Evolutionary conservation across 2,113 vertebrate genomes (phyloP).

Genomic region (Chloebia gouldiae): DNA sequence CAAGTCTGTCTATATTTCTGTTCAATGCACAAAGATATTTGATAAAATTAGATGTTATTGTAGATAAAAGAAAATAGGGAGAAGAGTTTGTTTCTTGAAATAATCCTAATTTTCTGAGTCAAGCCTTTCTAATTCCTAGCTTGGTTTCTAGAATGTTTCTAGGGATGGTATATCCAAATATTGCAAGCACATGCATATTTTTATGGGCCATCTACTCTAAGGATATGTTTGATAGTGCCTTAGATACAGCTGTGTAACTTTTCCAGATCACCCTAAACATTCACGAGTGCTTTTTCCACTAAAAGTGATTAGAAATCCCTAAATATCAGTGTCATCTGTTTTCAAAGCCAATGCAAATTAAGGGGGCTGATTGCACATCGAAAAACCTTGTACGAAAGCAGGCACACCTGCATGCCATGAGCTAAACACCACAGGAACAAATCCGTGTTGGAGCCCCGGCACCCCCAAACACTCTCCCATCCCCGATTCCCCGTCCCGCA

Average conservation of each 20-base stretch:
- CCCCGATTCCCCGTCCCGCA: neutral
- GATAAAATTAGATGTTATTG: neutral
- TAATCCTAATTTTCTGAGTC: neutral
- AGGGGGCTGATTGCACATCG: neutral
- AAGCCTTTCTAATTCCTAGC: neutral
- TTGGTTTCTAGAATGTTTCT: neutral
- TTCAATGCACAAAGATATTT: neutral
- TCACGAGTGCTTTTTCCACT: neutral
- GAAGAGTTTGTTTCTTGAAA: neutral
- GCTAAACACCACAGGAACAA: neutral
- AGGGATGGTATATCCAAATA: neutral
- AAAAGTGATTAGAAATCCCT: neutral
- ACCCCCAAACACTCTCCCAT: neutral
- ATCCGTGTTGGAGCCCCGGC: neutral
- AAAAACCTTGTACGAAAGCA: neutral
- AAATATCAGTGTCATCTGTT: neutral
- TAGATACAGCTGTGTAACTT: neutral
- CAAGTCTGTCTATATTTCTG: neutral
- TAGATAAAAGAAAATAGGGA: neutral
- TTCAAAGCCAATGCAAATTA: neutral
- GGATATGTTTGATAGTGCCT: neutral
- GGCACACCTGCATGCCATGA: neutral
- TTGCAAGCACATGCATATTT: neutral
- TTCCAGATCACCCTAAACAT: neutral
- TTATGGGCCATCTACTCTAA: neutral